phyloP scores from a whole-genome alignment of 2,797 vertebrate genomes.

The Dendrocincla tyrannina region DNA sequence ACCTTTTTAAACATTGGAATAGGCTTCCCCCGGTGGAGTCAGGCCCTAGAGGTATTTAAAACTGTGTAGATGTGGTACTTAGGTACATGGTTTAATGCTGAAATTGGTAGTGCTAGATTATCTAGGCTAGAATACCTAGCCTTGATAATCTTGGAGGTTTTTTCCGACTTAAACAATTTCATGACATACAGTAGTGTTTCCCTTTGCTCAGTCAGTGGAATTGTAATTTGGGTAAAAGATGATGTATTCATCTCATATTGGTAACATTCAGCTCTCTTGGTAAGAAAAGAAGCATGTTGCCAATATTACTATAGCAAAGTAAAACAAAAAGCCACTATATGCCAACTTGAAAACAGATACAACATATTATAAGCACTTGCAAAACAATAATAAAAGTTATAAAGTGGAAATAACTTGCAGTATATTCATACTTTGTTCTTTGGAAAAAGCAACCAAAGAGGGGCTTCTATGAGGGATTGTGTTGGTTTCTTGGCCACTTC shows the following conservation, averaged over 20 bases:
- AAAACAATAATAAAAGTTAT: not conserved
- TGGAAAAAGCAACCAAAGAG: not conserved
- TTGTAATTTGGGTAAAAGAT: slow-evolving; percentile 8
- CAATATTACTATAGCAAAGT: not conserved
- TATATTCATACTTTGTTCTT: not conserved
- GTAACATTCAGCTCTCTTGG: not conserved
- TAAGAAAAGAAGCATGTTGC: not conserved
- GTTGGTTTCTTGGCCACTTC: not conserved
- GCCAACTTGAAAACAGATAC: not conserved
- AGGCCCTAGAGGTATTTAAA: not conserved
- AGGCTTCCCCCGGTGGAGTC: not conserved
- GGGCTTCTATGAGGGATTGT: not conserved
- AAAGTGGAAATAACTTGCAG: not conserved
- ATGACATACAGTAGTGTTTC: not conserved
- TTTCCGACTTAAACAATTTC: not conserved
- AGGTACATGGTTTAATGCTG: not conserved
- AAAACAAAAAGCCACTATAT: not conserved
- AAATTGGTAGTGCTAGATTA: not conserved
- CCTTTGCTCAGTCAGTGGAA: not conserved
- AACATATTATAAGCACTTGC: not conserved
- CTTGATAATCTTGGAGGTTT: not conserved
- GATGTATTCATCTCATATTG: not conserved
- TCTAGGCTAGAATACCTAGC: no score
- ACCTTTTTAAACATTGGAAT: not conserved
- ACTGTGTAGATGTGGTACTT: not conserved